These are phyloP conservation scores for Chrysolina haemoptera DNA, from an alignment of 2,888 invertebrate genomes.

Conservation along the genomic window DNA sequence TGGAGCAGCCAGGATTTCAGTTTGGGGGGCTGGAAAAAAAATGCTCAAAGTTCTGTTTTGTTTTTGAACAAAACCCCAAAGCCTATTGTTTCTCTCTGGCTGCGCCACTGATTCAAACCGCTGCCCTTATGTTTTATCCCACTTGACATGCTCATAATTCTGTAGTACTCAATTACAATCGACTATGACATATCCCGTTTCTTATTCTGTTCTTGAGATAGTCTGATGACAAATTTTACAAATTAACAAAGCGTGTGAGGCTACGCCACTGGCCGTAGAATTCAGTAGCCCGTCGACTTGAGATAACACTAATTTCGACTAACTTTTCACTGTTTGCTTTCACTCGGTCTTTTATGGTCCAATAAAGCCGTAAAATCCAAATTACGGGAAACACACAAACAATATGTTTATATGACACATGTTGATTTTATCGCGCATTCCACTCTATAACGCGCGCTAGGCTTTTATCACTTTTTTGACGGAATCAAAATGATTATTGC, in stretches of 20 bases:
- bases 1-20: too few species aligned
- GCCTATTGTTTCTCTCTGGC: too few species aligned
- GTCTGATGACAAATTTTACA: too few species aligned
- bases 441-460: slow-evolving; percentile 6
- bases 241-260: neutral
- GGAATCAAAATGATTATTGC: neutral
- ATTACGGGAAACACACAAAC: slow-evolving; percentile 47
- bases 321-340: slow-evolving; percentile 46
- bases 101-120: too few species aligned
- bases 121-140: too few species aligned
- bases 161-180: too few species aligned
- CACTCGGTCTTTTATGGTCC: slow-evolving; percentile 44
- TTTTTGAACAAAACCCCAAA: too few species aligned
- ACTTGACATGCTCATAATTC: too few species aligned
- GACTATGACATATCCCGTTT: too few species aligned
- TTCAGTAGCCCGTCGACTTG: slow-evolving; percentile 35
- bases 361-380: slow-evolving; percentile 45
- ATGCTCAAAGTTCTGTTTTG: too few species aligned
- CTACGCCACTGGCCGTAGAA: slow-evolving; percentile 30
- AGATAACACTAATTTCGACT: slow-evolving; percentile 41
- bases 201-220: too few species aligned
- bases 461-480: slow-evolving; percentile 15
- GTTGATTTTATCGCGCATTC: slow-evolving; percentile 44
- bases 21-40: too few species aligned
- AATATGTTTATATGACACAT: slow-evolving; percentile 48